A percentile compares a stretch with the other conserved stretches of the same genome.
These are phyloP conservation scores for Etia nguti DNA, from an alignment of 2,113 vertebrate genomes.

Conservation along the genomic window DNA sequence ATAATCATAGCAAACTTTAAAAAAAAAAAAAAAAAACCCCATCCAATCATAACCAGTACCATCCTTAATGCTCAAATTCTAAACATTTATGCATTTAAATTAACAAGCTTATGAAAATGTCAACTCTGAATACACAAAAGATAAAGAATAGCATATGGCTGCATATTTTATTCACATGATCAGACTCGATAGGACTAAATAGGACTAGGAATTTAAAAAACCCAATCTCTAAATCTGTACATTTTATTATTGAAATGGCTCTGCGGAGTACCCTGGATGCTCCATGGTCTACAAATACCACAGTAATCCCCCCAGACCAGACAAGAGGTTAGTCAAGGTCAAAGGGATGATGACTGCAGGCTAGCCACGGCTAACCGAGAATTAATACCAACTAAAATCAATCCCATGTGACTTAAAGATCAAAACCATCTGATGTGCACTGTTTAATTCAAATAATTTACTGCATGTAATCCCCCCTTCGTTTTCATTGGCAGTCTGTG, in stretches of 20 bases:
- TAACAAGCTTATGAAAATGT: not conserved
- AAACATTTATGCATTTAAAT: not conserved
- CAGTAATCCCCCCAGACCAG: slow-evolving; percentile 37
- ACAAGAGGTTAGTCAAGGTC: slow-evolving; percentile 27
- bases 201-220: not conserved
- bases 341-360: slow-evolving; percentile 3
- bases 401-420: slow-evolving; percentile 8
- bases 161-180: not conserved
- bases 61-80: not conserved
- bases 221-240: not conserved
- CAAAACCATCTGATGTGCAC: not conserved
- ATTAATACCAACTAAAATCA: slow-evolving; percentile 14
- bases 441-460: not conserved
- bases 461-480: not conserved
- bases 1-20: not conserved
- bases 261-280: not conserved
- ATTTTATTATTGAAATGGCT: not conserved
- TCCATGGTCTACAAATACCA: not conserved
- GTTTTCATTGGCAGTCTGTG: not conserved
- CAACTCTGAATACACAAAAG: not conserved
- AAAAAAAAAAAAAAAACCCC: not conserved
- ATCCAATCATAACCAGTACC: not conserved
- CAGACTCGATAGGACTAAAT: not conserved
- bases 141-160: not conserved
- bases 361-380: not conserved